phyloP scores from a whole-genome alignment of 2,113 vertebrate genomes.

The Crotalus viridis region DNA sequence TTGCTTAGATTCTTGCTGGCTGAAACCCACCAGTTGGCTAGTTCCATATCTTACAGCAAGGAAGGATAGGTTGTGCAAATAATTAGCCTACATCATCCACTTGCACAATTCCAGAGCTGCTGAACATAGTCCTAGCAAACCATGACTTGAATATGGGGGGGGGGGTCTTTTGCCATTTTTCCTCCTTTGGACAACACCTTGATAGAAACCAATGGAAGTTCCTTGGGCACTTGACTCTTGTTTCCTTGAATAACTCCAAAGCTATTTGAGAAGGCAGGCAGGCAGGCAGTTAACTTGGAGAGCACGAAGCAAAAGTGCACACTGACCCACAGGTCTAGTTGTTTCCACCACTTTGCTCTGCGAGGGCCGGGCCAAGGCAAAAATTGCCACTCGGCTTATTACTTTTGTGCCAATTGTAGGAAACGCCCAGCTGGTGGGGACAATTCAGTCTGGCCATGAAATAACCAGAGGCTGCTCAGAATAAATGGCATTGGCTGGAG shows the following conservation, averaged over 20 bases:
- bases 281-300: neutral
- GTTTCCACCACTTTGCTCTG: neutral
- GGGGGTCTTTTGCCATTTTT: neutral
- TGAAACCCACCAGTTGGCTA: neutral
- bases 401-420: neutral
- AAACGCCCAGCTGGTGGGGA: neutral
- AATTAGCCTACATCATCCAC: neutral
- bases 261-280: accelerated
- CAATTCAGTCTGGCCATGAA: neutral
- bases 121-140: neutral
- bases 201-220: neutral
- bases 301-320: neutral
- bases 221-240: neutral
- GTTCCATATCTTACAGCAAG: neutral
- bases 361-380: neutral
- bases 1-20: neutral
- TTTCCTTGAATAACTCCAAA: neutral
- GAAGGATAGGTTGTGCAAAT: neutral
- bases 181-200: neutral
- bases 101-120: neutral
- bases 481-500: neutral
- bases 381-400: neutral
- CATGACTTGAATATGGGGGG: neutral
- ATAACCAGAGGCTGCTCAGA: neutral
- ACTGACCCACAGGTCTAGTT: constrained; percentile 9